Evolutionary conservation across 2,888 invertebrate species (phyloP).

Genomic region (Laothoe populi): DNA sequence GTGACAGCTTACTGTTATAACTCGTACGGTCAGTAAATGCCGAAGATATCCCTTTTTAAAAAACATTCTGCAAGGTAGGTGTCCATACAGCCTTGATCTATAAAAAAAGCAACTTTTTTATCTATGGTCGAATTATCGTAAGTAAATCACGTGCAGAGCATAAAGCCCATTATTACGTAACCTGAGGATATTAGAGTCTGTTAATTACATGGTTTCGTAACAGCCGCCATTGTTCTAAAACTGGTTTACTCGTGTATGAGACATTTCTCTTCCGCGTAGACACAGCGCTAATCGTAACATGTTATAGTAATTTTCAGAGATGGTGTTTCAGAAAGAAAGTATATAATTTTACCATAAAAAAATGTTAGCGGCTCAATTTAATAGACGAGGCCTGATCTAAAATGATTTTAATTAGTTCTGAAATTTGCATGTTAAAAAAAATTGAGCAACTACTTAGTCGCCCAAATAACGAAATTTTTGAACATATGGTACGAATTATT

Average conservation of each 20-base stretch:
- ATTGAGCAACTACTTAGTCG: too few relatives aligned
- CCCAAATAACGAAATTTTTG: too few relatives aligned
- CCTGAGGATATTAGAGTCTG: constrained; percentile 4
- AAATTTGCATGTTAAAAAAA: too few relatives aligned
- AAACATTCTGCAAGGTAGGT: too few relatives aligned
- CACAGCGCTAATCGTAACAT: constrained; percentile 1
- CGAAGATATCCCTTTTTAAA: too few relatives aligned
- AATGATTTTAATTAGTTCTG: too few relatives aligned
- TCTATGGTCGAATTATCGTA: neutral
- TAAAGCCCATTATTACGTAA: constrained; percentile 1
- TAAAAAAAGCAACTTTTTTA: neutral
- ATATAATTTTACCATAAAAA: neutral
- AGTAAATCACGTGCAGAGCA: neutral
- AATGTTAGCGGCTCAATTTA: too few relatives aligned
- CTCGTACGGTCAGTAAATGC: too few relatives aligned
- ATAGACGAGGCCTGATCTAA: too few relatives aligned
- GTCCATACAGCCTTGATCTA: neutral
- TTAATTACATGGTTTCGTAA: constrained; percentile 19
- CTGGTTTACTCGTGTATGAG: neutral
- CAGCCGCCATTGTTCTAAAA: constrained; percentile 6
- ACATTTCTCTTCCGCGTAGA: constrained; percentile 11
- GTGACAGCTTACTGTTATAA: too few relatives aligned
- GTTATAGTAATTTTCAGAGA: neutral
- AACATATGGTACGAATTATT: too few relatives aligned
- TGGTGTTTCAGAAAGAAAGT: neutral